Evolutionary conservation across 2,888 invertebrate genomes (phyloP), one percentile per base, ranked within the genome.

Genomic region (Strigamia crassipes): DNA sequence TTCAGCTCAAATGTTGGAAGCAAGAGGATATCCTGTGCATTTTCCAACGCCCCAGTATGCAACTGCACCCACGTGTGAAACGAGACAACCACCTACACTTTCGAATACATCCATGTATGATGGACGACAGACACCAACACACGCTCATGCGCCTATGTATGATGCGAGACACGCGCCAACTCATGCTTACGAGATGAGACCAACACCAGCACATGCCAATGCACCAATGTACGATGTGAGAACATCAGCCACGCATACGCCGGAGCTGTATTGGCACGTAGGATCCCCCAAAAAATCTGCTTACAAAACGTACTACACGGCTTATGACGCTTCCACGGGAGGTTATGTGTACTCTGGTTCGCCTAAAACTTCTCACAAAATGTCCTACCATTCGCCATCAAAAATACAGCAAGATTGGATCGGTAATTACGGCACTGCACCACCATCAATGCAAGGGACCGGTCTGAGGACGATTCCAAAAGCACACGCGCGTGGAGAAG

Each of bases 1-100:
- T 46, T 80, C 80, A 31, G 80, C 80, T 46, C 80, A 80, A 46
- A 80, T 80, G 80, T 46, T 80, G 9, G 80, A 80, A 21, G 80
- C 80, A 15, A 41, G 80, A 23, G 80, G 80, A 18, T 80, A 23
- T 80, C 46, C 41, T 23, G 80, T 80, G 9, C 80, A 80, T 21
- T 23, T 46, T 21, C 80, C 80, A 23, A 80, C 80, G 4, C 80
- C 80, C 21, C 80, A 80, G 21, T 80, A 80, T 21, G 80, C 80
- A 12, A 23, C 23, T n/a, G 31, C 23, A 27, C 27, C 31, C 23
- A 31, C 27, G 4, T 23, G 10, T 18, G 73, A 73, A 1, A 12
- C 12, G 4, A 23, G 73, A 18, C 18, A 15, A 13, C 13, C 27
- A 23, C 73, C 73, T 18, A 13, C 15, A 13, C 15, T 5, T 13